A percentile compares a stretch with the other conserved stretches of the same genome.
Conservation (phyloP, 2,113 vertebrate genomes). For the Pseudorectes ferrugineus region DNA sequence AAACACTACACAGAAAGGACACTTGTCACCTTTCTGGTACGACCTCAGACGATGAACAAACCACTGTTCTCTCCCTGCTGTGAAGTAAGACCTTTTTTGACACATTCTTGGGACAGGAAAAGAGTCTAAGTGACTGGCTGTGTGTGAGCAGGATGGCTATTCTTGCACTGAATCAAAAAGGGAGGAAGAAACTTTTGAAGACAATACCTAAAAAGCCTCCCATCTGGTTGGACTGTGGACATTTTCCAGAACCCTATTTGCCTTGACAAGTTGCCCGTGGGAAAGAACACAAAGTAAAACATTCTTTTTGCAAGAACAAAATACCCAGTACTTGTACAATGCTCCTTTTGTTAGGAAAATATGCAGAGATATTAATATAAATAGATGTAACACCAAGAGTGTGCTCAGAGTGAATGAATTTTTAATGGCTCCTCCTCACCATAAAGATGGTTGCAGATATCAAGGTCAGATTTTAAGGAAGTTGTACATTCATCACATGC, state of each 20-base stretch:
- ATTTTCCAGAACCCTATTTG: constrained; percentile 1
- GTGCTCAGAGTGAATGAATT: not conserved
- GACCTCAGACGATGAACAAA: not conserved
- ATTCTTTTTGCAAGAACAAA: not conserved
- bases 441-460: not conserved
- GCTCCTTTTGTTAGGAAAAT: not conserved
- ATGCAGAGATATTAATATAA: not conserved
- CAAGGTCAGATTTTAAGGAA: constrained; percentile 24
- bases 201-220: not conserved
- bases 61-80: constrained; percentile 5
- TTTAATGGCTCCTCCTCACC: not conserved
- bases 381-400: not conserved
- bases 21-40: not conserved
- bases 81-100: constrained; percentile 35
- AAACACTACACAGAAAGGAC: not conserved
- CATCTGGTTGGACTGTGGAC: not conserved
- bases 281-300: constrained; percentile 12
- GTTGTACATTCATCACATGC: not conserved
- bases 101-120: not conserved
- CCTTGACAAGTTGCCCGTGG: not conserved
- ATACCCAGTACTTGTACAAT: not conserved
- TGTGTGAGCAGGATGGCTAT: not conserved
- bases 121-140: not conserved
- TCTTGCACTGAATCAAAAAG: constrained; percentile 41
- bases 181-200: constrained; percentile 21